A percentile compares a stretch with the other conserved stretches of the same genome.
Evolutionary conservation across 2,888 invertebrate genomes (phyloP).

Genomic region (Frankliniella fusca): DNA sequence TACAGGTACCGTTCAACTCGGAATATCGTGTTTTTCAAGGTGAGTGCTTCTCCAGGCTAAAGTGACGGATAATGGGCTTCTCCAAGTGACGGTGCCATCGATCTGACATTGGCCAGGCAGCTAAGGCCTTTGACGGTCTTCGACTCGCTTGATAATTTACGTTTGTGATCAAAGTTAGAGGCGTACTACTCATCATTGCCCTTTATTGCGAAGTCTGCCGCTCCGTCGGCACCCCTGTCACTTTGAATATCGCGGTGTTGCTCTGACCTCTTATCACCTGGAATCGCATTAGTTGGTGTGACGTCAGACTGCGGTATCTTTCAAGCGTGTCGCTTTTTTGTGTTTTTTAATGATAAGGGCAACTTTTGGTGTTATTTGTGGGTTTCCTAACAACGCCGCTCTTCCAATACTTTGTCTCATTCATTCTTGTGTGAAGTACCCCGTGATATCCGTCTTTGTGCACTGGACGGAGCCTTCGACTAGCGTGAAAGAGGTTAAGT

Average conservation of each 20-base stretch:
- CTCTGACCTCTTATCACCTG: not conserved
- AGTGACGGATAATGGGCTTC: not conserved
- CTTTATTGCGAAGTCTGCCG: not conserved
- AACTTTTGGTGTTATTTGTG: no score
- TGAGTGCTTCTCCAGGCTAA: not conserved
- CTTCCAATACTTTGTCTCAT: no score
- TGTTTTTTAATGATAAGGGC: not conserved
- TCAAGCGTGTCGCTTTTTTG: not conserved
- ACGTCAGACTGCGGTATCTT: conserved; percentile 22
- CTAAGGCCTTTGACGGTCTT: not conserved
- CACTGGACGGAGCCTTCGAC: no score
- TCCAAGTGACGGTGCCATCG: not conserved
- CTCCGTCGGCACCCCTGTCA: not conserved
- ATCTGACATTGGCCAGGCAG: conserved; percentile 19
- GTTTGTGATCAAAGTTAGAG: no score
- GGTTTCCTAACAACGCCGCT: no score
- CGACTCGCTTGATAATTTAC: no score
- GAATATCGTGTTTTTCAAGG: not conserved
- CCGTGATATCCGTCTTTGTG: no score
- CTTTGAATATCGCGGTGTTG: not conserved
- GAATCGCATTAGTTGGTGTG: conserved; percentile 6
- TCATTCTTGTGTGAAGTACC: no score
- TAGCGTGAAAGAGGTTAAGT: no score
- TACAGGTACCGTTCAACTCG: not conserved
- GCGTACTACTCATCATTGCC: no score